Conservation (phyloP, 2,113 vertebrate genomes). For the Nerophis ophidion region DNA sequence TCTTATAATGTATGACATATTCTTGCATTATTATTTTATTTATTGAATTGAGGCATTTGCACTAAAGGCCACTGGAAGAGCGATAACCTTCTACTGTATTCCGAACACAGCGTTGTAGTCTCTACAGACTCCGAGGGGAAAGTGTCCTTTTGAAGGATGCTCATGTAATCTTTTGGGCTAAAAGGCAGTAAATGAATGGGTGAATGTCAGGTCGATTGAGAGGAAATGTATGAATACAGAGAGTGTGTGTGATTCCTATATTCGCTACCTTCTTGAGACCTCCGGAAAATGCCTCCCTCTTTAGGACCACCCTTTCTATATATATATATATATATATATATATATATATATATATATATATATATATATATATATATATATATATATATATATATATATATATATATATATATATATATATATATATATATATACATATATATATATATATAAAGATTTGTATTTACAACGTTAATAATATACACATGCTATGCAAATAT, state of each 20-base stretch:
- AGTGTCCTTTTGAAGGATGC: constrained; percentile 37
- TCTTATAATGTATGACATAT: neutral
- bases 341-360: too few species aligned
- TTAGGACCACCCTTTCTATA: too few species aligned
- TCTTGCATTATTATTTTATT: neutral
- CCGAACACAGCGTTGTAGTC: constrained; percentile 23
- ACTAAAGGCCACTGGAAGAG: neutral
- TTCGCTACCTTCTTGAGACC: too few species aligned
- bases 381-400: too few species aligned
- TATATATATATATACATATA: too few species aligned
- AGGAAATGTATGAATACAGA: constrained; percentile 38
- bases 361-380: too few species aligned
- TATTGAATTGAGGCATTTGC: neutral
- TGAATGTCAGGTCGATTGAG: constrained; percentile 59
- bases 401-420: too few species aligned
- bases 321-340: too few species aligned
- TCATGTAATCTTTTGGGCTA: constrained; percentile 26
- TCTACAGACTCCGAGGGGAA: constrained; percentile 14
- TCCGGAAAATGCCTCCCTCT: too few species aligned
- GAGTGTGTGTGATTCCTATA: neutral
- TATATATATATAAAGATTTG: too few species aligned
- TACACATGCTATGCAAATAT: too few species aligned
- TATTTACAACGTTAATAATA: too few species aligned
- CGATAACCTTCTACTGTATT: constrained; percentile 23
- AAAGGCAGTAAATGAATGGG: constrained; percentile 37